Base-by-base conservation (phyloP, 2,113 vertebrate genomes). In the Tachysurus vachellii region DNA sequence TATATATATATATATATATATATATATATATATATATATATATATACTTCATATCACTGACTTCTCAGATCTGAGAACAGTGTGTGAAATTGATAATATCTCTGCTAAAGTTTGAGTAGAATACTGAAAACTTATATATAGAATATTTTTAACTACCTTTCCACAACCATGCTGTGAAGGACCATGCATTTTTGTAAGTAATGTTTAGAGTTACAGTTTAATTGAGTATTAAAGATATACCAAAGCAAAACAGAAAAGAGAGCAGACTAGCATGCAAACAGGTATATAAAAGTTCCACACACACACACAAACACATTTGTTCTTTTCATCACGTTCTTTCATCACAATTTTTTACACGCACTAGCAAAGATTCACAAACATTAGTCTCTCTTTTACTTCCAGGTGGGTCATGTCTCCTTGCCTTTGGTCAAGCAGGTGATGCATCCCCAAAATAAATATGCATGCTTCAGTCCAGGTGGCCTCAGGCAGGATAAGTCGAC, bases 391-490 rank as follows among this genome's bases (percentile, higher is more conserved):
- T 77, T 53, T 79, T 10, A 56, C 85, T 47, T 86, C 28, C 59
- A 56, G 85, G 9, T 53, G n/a, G n/a, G 6, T 56, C 16, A 36
- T 42, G 47, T 56, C 28, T 59, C 77, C 53, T 86, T 81, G 85
- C 85, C 62, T 71, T 71, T 57, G 77, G 77, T 86, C 85, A 70
- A 81, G 53, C 85, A 86, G 31, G 62, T 86, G 85, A 86, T 54
- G 64, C 54, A 14, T 86, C 54, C 59, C 42, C 53, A 81, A 82
- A 82, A 82, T 86, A 86, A 86, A 86, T 82, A 86, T 82, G 77
- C 79, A 86, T 82, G 77, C 36, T 42, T 31, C 36, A 2, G 66
- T 83, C 80, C 89, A 83, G 89, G 89, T 90, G 84, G 86, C 56
- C 57, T 83, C 73, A 10, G 75, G 87, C 86, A 82, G 84, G 47